These are phyloP conservation scores for Hepsetus odoe DNA, from an alignment of 2,113 vertebrate genomes.

Conservation along the genomic window DNA sequence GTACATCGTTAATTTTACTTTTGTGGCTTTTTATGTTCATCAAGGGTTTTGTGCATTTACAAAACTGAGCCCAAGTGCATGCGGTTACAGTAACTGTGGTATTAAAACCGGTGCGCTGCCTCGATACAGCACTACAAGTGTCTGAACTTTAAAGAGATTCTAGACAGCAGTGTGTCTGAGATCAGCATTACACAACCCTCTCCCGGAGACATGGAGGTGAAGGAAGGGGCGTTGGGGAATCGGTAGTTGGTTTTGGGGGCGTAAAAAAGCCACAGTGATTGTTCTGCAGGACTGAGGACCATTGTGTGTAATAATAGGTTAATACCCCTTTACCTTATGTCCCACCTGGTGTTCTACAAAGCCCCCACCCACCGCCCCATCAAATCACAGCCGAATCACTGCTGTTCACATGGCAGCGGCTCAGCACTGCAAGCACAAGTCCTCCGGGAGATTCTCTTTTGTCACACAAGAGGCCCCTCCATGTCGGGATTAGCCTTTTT, in stretches of 20 bases:
- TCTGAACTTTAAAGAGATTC: too few species aligned
- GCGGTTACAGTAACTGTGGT: too few species aligned
- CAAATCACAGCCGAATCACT: conserved; percentile 25
- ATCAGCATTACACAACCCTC: conserved; percentile 24
- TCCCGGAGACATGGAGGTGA: neutral
- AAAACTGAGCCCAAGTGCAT: too few species aligned
- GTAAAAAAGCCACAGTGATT: neutral
- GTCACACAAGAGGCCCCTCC: conserved; percentile 15
- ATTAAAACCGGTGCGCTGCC: too few species aligned
- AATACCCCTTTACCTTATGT: conserved; percentile 23
- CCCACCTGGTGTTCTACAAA: conserved; percentile 18
- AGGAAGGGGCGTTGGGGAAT: neutral
- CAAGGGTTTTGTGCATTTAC: too few species aligned
- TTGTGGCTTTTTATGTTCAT: too few species aligned
- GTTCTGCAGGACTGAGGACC: neutral
- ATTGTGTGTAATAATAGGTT: conserved; percentile 29
- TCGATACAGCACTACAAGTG: too few species aligned
- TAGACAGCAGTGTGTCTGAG: neutral
- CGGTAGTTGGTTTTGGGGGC: neutral
- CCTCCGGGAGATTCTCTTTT: conserved; percentile 18
- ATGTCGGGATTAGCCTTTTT: conserved; percentile 27
- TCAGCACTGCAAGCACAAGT: conserved; percentile 5
- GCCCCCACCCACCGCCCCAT: conserved; percentile 3
- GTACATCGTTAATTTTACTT: too few species aligned
- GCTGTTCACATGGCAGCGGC: conserved; percentile 4